phyloP scores from a whole-genome alignment of 2,797 vertebrate genomes.

The Siniperca scherzeri region DNA sequence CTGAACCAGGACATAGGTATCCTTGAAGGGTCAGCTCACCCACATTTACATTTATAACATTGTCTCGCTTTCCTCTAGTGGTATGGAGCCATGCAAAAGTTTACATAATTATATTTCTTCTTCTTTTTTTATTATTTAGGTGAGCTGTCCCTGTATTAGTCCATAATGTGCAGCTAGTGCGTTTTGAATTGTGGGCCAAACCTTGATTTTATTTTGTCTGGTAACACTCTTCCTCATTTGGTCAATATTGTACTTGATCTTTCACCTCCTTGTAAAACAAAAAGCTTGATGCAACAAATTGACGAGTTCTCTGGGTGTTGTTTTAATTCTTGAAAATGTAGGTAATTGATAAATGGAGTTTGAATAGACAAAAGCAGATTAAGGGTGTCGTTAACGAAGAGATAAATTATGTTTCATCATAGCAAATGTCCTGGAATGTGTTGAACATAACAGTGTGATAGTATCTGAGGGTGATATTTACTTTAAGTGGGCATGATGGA shows the following conservation, averaged over 20 bases:
- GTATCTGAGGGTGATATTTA: constrained; percentile 39
- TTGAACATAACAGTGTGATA: constrained; percentile 41
- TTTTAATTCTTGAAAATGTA: constrained; percentile 14
- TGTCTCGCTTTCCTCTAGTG: background rate
- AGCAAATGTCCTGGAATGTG: constrained; percentile 42
- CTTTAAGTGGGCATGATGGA: constrained; percentile 32
- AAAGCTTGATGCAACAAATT: background rate
- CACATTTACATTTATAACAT: background rate
- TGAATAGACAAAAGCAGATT: constrained; percentile 25
- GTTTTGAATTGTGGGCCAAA: background rate
- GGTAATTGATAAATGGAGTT: constrained; percentile 31
- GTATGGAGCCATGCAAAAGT: background rate
- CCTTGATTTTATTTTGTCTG: no score
- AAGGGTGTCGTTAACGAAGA: background rate
- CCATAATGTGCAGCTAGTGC: background rate
- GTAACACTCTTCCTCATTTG: constrained; percentile 6
- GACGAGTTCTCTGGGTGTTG: background rate
- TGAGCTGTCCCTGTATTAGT: rapidly evolving
- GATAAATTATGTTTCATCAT: constrained; percentile 31
- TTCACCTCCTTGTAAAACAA: background rate
- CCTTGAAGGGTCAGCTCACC: background rate
- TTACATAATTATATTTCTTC: background rate
- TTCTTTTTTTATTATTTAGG: background rate
- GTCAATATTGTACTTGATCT: background rate
- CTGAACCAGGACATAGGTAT: background rate